Percentiles rank a stretch among this genome's conserved stretches.
These are phyloP conservation scores for Metallyticus violacea DNA, from an alignment of 2,888 invertebrate genomes.

Conservation along the genomic window DNA sequence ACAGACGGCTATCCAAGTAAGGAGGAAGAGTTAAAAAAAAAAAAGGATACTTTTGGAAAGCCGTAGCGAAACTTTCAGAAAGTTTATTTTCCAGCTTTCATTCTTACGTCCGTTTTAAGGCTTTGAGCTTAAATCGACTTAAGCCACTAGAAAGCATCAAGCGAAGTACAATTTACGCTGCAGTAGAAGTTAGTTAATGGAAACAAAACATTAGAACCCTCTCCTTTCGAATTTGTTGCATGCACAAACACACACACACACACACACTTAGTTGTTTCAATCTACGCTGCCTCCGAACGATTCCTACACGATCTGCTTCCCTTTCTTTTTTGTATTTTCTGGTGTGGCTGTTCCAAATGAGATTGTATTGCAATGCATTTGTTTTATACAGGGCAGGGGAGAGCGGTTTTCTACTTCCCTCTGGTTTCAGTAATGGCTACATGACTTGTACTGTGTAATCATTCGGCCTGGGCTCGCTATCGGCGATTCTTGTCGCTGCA, in stretches of 20 bases:
- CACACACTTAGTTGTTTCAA: neutral
- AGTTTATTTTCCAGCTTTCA: neutral
- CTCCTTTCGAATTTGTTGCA: neutral
- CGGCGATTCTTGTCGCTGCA: too few relatives aligned
- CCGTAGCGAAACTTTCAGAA: neutral
- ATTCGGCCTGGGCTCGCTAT: too few relatives aligned
- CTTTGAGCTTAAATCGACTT: neutral
- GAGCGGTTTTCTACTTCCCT: too few relatives aligned
- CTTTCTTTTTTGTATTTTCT: neutral
- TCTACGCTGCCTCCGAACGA: neutral
- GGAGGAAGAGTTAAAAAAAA: neutral
- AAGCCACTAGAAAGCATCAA: neutral
- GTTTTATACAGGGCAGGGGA: neutral
- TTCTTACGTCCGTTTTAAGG: neutral
- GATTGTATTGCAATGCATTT: neutral
- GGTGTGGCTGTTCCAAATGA: neutral
- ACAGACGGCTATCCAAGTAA: neutral
- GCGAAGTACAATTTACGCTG: neutral
- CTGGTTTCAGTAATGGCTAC: too few relatives aligned
- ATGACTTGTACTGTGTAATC: too few relatives aligned
- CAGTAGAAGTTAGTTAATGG: neutral
- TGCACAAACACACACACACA: neutral
- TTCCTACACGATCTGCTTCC: neutral
- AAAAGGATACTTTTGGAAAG: neutral
- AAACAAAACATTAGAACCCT: neutral